A percentile compares a stretch with the other conserved stretches of the same genome.
Conservation (phyloP, 2,888 invertebrate species). For the Ommatoiulus sabulosus region DNA sequence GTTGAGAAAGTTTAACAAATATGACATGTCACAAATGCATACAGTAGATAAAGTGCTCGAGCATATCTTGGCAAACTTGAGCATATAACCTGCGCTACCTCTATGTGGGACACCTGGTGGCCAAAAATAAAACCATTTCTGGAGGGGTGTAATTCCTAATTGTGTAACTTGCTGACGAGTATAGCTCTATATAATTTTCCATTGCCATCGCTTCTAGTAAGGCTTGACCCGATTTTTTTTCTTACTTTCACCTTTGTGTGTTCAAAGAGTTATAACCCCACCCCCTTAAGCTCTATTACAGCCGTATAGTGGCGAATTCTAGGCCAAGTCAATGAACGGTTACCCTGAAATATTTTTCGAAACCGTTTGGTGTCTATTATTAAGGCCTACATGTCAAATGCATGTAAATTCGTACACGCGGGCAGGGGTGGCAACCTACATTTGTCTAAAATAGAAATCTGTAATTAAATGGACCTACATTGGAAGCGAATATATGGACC, state of each 20-base stretch:
- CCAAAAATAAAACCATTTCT: not conserved
- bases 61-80: too few species aligned
- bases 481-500: slow-evolving; percentile 23
- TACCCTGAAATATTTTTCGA: slow-evolving; percentile 37
- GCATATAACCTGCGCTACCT: too few species aligned
- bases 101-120: not conserved
- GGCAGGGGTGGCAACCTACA: slow-evolving; percentile 47
- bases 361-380: not conserved
- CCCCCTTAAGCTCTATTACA: slow-evolving; percentile 41
- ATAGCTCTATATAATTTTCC: slow-evolving; percentile 36
- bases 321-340: slow-evolving; percentile 43
- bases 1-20: not conserved
- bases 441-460: slow-evolving; percentile 42
- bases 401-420: slow-evolving; percentile 47
- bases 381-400: slow-evolving; percentile 45
- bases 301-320: not conserved
- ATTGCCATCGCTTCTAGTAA: slow-evolving; percentile 33
- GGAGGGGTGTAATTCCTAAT: not conserved
- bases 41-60: too few species aligned
- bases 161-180: not conserved
- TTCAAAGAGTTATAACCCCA: slow-evolving; percentile 25
- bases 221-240: slow-evolving; percentile 27
- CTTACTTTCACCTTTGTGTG: slow-evolving; percentile 44
- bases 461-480: slow-evolving; percentile 24
- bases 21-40: too few species aligned